Evolutionary conservation across 2,797 vertebrate genomes (phyloP).

Genomic region (Meriones psammophilus): DNA sequence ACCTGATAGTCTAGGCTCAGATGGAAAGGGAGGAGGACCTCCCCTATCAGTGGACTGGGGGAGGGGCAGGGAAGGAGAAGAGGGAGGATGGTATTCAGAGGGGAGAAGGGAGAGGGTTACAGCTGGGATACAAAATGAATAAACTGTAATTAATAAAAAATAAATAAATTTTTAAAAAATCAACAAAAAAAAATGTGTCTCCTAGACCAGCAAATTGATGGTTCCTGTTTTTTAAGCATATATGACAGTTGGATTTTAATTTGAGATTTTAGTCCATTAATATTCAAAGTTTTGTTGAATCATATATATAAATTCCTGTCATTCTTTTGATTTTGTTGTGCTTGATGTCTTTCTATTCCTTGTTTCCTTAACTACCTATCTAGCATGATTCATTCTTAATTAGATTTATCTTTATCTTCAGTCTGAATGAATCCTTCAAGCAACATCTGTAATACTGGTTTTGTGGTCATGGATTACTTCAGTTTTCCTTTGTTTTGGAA

Average conservation of each 20-base stretch:
- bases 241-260: not conserved
- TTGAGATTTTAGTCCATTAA: not conserved
- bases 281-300: not conserved
- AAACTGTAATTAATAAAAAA: too few species aligned
- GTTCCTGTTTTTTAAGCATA: not conserved
- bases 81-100: too few species aligned
- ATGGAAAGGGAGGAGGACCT: too few species aligned
- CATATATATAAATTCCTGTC: not conserved
- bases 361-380: not conserved
- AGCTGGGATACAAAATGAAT: too few species aligned
- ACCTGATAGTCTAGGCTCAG: too few species aligned
- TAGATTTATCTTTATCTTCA: not conserved
- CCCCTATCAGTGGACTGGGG: too few species aligned
- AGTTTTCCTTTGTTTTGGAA: not conserved
- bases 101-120: too few species aligned
- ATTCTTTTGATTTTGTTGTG: not conserved
- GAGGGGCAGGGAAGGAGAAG: too few species aligned
- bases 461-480: not conserved
- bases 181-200: not conserved
- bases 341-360: not conserved
- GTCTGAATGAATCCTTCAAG: not conserved
- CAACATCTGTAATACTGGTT: not conserved
- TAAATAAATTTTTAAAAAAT: too few species aligned
- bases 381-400: not conserved
- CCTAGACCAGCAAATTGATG: not conserved